Base-by-base conservation (phyloP, 2,888 invertebrate genomes). In the Trilocha varians region DNA sequence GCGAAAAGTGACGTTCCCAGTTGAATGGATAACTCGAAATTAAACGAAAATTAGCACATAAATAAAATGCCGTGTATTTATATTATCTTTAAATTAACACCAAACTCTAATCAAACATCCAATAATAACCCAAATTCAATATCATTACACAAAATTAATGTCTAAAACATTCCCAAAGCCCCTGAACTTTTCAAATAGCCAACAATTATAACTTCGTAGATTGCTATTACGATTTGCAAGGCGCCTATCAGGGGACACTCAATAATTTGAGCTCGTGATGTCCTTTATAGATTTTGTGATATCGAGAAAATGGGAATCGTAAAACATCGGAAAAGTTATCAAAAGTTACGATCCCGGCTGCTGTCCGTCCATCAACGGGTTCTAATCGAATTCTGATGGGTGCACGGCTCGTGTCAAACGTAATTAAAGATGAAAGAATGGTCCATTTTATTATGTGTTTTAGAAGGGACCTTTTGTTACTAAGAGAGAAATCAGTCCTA, bases 301-400 rank as follows among this genome's bases (percentile, higher is more conserved):
- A 11, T 25, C 25, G 25, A 25, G 25, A 1, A 25, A 25, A 25
- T 25, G 25, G 25, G 11, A 25, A 25, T 25, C 25, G 25, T 25
- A 25, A 25, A 25, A 25, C 11, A 25, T 25, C 11, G 1, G 6
- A 2, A 25, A 11, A 25, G 25, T 9, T 25, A 25, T 25, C 25
- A 25, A 25, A 25, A 25, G 25, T 25, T 25, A 25, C 25, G 25
- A 25, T 3, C 25, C 11, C 32, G 32, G 16, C 17, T 15, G 15
- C 9, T n/a, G 32, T 11, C 18, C 9, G 17, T 13, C 3, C 25
- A 17, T 39, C 34, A 39, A 39, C 9, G 16, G 11, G n/a, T 17
- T 39, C 17, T 39, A 39, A 39, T 39, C 39, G 39, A 39, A 39
- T 39, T 39, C 17, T 39, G 34, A 39, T 34, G 39, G 33, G 16